Conservation (phyloP, 2,113 vertebrate species). For the Tachysurus fulvidraco region DNA sequence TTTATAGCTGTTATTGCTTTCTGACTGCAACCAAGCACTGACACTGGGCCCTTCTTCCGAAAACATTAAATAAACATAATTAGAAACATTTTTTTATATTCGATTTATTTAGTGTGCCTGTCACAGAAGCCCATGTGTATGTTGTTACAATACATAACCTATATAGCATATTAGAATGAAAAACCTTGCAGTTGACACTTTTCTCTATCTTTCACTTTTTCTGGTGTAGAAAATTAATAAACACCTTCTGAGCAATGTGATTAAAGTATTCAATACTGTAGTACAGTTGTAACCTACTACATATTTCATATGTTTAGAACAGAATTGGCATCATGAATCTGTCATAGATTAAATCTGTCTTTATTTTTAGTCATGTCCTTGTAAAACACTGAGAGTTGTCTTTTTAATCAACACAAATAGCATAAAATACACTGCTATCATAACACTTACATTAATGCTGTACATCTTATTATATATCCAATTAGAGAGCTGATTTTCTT, state of each 20-base stretch:
- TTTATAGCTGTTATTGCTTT: neutral
- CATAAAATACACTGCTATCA: neutral
- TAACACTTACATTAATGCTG: neutral
- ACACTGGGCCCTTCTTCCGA: neutral
- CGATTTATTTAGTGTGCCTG: too few species aligned
- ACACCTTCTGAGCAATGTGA: neutral
- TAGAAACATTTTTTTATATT: too few species aligned
- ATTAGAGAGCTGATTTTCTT: neutral
- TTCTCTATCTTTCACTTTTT: neutral
- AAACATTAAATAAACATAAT: neutral
- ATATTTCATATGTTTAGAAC: neutral
- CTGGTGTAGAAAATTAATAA: neutral
- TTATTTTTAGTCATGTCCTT: too few species aligned
- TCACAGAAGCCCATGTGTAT: too few species aligned
- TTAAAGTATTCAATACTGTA: neutral
- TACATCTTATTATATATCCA: neutral
- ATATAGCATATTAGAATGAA: neutral
- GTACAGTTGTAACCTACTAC: neutral
- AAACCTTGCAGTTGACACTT: neutral
- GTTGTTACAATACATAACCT: neutral
- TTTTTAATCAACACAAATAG: neutral
- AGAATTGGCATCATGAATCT: neutral
- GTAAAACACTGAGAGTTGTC: too few species aligned
- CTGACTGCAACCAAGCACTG: too few species aligned
- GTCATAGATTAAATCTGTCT: neutral